A percentile compares a stretch with the other conserved stretches of the same genome.
Evolutionary conservation across 2,113 vertebrate species (phyloP).

Genomic region (Mungos mungo): DNA sequence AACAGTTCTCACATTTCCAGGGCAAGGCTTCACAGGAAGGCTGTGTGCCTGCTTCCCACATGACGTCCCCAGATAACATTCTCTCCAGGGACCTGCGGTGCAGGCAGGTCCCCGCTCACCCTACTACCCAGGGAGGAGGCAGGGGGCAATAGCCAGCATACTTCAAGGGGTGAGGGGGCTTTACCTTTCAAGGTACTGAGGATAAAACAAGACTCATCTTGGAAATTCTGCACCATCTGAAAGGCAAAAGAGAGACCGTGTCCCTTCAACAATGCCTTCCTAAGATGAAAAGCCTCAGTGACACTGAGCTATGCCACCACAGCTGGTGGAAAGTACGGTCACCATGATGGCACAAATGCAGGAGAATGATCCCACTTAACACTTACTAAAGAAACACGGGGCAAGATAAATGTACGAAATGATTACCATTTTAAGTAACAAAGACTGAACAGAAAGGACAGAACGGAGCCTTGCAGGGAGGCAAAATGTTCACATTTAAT

Average conservation of each 20-base stretch:
- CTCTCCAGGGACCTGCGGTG: not conserved
- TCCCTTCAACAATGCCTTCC: not conserved
- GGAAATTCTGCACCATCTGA: conserved; percentile 97
- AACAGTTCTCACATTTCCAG: not conserved
- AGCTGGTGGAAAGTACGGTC: not conserved
- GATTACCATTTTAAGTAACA: not conserved
- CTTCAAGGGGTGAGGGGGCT: not conserved
- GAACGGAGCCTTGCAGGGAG: not conserved
- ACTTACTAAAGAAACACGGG: accelerated
- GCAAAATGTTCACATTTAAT: not conserved
- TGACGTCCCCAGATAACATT: not conserved
- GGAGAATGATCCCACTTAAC: not conserved
- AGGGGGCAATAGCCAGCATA: not conserved
- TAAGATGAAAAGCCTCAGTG: accelerated
- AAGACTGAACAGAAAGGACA: not conserved
- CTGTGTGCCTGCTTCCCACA: not conserved
- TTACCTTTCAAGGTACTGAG: conserved; percentile 94
- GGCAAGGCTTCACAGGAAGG: not conserved
- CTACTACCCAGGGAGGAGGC: too few relatives aligned
- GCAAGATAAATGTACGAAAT: not conserved
- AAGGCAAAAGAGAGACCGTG: conserved; percentile 67
- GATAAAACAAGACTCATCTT: conserved; percentile 93
- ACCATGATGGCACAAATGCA: accelerated
- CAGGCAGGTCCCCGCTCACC: not conserved
- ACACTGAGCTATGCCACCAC: not conserved